Percentiles rank a stretch among this genome's conserved stretches.
phyloP scores from a whole-genome alignment of 1,140 invertebrate species.

The Phthorimaea operculella region DNA sequence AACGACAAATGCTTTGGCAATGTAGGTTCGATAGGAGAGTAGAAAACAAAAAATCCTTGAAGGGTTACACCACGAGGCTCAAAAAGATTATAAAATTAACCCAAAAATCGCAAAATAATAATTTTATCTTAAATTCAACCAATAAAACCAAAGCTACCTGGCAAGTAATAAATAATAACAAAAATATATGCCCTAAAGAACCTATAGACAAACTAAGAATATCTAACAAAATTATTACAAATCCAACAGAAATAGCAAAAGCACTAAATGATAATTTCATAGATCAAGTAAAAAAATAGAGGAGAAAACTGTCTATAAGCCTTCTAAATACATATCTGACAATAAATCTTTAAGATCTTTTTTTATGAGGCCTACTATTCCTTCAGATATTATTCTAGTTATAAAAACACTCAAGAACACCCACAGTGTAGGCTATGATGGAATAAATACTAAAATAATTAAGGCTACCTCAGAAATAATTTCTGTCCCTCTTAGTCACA shows the following conservation, averaged over 20 bases:
- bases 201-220: not conserved
- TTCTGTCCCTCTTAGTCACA: not conserved
- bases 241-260: slow-evolving; percentile 4
- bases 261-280: slow-evolving; percentile 8
- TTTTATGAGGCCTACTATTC: slow-evolving; percentile 4
- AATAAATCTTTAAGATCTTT: slow-evolving; percentile 1
- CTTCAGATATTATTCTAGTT: slow-evolving; percentile 9
- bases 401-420: slow-evolving; percentile 14
- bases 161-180: slow-evolving; percentile 7
- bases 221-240: not conserved
- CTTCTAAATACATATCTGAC: not conserved
- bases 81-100: slow-evolving; percentile 5
- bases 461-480: slow-evolving; percentile 8
- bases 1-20: slow-evolving; percentile 3
- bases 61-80: not conserved
- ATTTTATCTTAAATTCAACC: not conserved
- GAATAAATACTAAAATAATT: slow-evolving; percentile 10
- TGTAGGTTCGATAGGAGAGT: not conserved
- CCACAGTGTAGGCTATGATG: slow-evolving; percentile 13
- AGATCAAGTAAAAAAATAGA: not conserved
- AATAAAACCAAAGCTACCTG: slow-evolving; percentile 8
- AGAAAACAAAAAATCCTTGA: not conserved
- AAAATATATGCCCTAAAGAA: not conserved
- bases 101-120: slow-evolving; percentile 7
- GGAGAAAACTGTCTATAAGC: not conserved